A percentile compares a stretch with the other conserved stretches of the same genome.
Evolutionary conservation across 1,140 invertebrate species (phyloP).

Genomic region (Hyles vespertilio): DNA sequence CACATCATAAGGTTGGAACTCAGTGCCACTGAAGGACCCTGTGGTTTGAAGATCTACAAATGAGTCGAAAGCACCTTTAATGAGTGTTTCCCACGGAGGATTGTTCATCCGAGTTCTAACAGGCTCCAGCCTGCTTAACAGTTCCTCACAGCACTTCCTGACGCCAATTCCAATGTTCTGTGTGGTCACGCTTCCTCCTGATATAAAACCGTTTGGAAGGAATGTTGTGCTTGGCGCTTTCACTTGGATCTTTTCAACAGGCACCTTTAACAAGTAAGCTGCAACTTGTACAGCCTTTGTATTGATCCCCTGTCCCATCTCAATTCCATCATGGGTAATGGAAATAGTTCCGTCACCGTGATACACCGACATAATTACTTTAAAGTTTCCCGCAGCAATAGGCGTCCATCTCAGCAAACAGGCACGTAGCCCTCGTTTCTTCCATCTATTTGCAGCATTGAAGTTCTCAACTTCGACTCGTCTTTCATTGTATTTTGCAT

Average conservation of each 20-base stretch:
- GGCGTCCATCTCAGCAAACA: slow-evolving; percentile 79
- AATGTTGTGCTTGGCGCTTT: slow-evolving; percentile 79
- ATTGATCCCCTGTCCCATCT: slow-evolving; percentile 87
- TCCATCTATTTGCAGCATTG: slow-evolving; percentile 85
- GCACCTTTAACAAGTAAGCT: slow-evolving; percentile 83
- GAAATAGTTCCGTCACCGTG: slow-evolving; percentile 85
- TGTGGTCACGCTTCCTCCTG: slow-evolving; percentile 72
- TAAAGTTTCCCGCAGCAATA: slow-evolving; percentile 52
- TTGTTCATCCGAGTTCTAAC: slow-evolving; percentile 74
- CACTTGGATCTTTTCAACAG: slow-evolving; percentile 78
- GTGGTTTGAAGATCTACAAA: slow-evolving; percentile 77
- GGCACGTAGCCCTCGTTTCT: slow-evolving; percentile 84
- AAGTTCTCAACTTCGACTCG: slow-evolving; percentile 76
- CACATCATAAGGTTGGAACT: slow-evolving; percentile 72
- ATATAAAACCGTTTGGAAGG: slow-evolving; percentile 76
- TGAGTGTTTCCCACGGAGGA: slow-evolving; percentile 78
- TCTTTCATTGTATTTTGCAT: slow-evolving; percentile 78
- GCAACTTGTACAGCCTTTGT: slow-evolving; percentile 81
- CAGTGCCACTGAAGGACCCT: slow-evolving; percentile 31
- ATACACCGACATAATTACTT: slow-evolving; percentile 82
- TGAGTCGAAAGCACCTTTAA: slow-evolving; percentile 72
- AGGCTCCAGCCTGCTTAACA: slow-evolving; percentile 77
- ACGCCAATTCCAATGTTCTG: slow-evolving; percentile 63
- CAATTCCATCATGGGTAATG: slow-evolving; percentile 85
- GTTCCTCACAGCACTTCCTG: slow-evolving; percentile 78